A percentile compares a stretch with the other conserved stretches of the same genome.
Evolutionary conservation across 23 tunicate species (phyloP).

Genomic region (Oikopleura albicans): DNA sequence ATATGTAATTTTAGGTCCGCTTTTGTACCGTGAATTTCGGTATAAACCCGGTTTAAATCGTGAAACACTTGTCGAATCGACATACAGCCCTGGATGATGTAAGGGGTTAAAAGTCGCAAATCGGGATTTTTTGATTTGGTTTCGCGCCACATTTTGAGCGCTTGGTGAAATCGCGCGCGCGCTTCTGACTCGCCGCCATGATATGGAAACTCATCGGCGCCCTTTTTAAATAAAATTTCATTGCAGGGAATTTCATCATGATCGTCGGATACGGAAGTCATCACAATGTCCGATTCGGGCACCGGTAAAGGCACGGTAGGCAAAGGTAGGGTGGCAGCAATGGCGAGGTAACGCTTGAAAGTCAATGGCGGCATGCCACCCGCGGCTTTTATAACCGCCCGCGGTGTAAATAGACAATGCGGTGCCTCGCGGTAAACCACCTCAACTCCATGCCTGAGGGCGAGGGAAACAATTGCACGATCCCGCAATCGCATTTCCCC

Average conservation of each 20-base stretch:
- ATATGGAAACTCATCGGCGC: not conserved
- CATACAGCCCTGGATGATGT: slow-evolving; percentile 18
- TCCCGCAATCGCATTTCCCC: slow-evolving; percentile 4
- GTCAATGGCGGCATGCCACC: slow-evolving; percentile 14
- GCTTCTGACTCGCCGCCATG: slow-evolving; percentile 15
- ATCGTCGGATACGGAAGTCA: not conserved
- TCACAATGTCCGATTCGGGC: slow-evolving; percentile 10
- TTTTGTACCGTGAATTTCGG: not conserved
- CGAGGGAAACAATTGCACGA: slow-evolving; percentile 6
- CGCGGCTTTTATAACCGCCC: not conserved
- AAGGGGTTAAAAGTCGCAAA: not conserved
- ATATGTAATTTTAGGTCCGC: not conserved
- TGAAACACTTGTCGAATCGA: not conserved
- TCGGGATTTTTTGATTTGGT: not conserved
- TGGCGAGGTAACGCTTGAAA: not conserved
- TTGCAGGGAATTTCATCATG: not conserved
- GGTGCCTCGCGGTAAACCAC: slow-evolving; percentile 14
- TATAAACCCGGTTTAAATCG: not conserved
- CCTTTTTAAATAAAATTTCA: not conserved
- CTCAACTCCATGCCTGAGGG: slow-evolving; percentile 1
- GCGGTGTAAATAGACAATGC: not conserved
- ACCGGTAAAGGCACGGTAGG: not conserved
- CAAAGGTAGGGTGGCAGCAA: not conserved
- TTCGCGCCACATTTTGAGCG: not conserved
- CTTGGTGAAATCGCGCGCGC: not conserved